phyloP scores from a whole-genome alignment of 2,888 invertebrate species.

The Diarsia brunnea region DNA sequence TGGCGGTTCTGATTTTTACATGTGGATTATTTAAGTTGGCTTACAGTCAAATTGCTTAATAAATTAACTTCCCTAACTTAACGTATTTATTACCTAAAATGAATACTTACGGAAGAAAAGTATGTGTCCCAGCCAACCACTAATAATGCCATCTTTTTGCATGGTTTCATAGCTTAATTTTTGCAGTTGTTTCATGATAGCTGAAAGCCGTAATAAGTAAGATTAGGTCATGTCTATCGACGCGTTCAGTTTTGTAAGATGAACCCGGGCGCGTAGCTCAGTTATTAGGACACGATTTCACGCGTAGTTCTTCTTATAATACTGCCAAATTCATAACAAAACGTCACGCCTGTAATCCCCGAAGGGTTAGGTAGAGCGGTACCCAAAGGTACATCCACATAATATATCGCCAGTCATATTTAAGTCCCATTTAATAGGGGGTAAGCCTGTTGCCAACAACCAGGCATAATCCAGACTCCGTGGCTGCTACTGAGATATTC shows the following conservation, averaged over 20 bases:
- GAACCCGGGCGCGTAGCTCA: not conserved
- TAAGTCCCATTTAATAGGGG: no score
- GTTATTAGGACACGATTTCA: not conserved
- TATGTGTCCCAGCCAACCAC: conserved; percentile 82
- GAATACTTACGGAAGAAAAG: conserved; percentile 69
- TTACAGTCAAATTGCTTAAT: not conserved
- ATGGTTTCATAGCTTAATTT: conserved; percentile 78
- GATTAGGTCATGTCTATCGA: not conserved
- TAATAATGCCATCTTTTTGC: conserved; percentile 75
- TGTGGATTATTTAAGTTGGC: no score
- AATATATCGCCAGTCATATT: no score
- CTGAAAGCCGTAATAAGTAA: conserved; percentile 72
- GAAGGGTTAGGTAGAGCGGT: no score
- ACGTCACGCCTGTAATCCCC: no score
- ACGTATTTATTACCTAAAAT: not conserved
- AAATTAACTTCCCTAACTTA: not conserved
- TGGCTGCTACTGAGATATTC: no score
- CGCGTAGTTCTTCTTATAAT: no score
- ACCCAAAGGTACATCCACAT: no score
- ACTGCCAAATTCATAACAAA: no score
- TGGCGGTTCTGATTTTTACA: no score
- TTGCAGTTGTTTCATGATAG: conserved; percentile 81
- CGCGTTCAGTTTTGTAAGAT: not conserved
- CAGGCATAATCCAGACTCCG: no score
- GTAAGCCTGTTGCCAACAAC: no score